Evolutionary conservation across 1,140 invertebrate species (phyloP), one percentile per base, ranked within the genome.

Genomic region (Meloidogyne chitwoodi): DNA sequence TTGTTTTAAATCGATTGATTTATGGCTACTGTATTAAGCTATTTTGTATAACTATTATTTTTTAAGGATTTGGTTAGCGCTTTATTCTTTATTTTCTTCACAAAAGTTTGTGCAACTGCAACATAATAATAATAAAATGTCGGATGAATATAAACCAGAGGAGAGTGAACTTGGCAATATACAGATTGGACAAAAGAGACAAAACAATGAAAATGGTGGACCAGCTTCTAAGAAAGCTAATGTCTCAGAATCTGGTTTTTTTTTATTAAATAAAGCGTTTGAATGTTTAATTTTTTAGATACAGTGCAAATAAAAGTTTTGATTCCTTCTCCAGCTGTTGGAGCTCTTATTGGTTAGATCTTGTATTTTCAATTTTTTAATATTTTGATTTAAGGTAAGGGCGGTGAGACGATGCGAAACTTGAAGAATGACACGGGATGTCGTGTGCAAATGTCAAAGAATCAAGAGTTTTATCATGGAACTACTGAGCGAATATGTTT

Each of bases 401-500:
- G 85, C 3, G 85, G 85, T 29, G 85, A 86, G 64, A 76, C 84
- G 26, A 86, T 86, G 85, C 64, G 85, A 29, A 77, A 77, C 16
- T 38, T 86, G 10, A 86, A 86, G 74, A 86, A 75, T 48, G 85
- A 87, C 22, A 74, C 80, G 12, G 78, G 84, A 1, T 86, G 85
- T 38, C 80, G 80, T 3, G 85, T 86, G 34, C 85, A 86, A 71
- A 86, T 86, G 85, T 86, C 84, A 2, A 86, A 86, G 75, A 87
- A 86, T 62, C 81, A 81, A 29, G 85, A 86, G 56, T 76, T 87
- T 12, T 86, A 86, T 67, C 85, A 83, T 19, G 83, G 94, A 84
- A 99, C 96, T 80, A 93, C 93, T 81, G 96, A 98, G 88, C 91
- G 96, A 78, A 94, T 98, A 48, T 99, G 96, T 89, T 90, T 99